Evolutionary conservation across 2,113 vertebrate species (phyloP), one percentile per base, ranked within the genome.

Genomic region (Platysternon megacephalum): DNA sequence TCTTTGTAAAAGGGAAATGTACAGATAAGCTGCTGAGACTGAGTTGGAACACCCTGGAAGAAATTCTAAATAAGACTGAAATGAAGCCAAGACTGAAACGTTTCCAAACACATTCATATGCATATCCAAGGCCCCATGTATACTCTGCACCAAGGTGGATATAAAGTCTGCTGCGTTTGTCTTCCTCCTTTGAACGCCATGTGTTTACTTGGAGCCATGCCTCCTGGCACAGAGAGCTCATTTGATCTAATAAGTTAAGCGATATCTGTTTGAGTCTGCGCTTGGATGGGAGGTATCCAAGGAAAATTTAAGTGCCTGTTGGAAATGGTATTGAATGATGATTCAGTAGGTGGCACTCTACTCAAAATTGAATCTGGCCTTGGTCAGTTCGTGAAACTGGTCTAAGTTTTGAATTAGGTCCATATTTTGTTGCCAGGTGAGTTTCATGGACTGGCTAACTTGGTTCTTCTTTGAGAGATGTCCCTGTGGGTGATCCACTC

Each of bases 21-120:
- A 90, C 52, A 97, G 91, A 90, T 22, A 13, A 94, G 29, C 51
- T 95, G 48, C 86, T 96, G 84, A 92, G 74, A 96, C 58, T 86
- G 86, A 95, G 86, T 78, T 97, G 86, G 97, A 97, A 97, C 8
- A 87, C 42, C 96, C 86, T 49, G 28, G 44, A 90, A 93, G 80
- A 96, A 95, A 96, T 95, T 92, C 72, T 95, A 91, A 94, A 92
- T 91, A 95, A 96, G 90, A 49, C 53, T 92, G 95, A 95, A 92
- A 79, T 53, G 83, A 96, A 92, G 83, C 58, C 93, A 96, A 96
- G 72, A 88, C 26, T 87, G 94, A 97, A 86, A 78, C 93, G 87
- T 84, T 87, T 81, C 91, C 93, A 92, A 97, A 93, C 86, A 89
- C 82, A 94, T 93, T 93, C 55, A 96, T 97, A 96, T 97, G 91